Conservation (phyloP, 2,113 vertebrate genomes). For the Oryzias woworae region DNA sequence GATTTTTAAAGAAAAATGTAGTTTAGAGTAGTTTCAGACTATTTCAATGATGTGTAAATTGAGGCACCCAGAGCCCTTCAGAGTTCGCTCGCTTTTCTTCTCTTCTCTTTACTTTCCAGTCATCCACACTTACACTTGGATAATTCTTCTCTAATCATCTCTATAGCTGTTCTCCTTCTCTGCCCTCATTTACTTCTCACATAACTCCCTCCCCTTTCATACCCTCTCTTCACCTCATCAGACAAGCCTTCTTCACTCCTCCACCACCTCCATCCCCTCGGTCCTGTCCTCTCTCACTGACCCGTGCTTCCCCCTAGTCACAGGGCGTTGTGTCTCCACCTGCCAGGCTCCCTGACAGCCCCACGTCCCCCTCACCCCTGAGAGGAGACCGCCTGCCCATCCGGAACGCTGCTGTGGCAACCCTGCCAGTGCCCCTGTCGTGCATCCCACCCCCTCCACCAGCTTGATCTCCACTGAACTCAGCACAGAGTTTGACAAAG, state of each 20-base stretch:
- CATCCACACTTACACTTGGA: constrained; percentile 63
- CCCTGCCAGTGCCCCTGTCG: constrained; percentile 57
- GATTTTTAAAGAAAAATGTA: constrained; percentile 4
- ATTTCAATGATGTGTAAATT: constrained; percentile 18
- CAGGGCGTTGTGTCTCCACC: constrained; percentile 75
- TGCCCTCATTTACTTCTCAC: constrained; percentile 59
- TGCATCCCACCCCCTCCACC: constrained; percentile 26
- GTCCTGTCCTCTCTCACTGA: constrained; percentile 74
- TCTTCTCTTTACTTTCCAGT: constrained; percentile 25
- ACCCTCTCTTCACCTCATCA: constrained; percentile 69
- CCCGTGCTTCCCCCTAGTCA: constrained; percentile 72
- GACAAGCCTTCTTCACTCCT: constrained; percentile 66
- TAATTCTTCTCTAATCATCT: constrained; percentile 74
- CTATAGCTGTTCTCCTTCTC: constrained; percentile 42
- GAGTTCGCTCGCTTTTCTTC: constrained; percentile 14
- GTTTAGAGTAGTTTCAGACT: constrained; percentile 12
- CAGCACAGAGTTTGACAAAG: constrained; percentile 60
- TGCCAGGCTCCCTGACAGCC: constrained; percentile 76
- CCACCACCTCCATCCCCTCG: constrained; percentile 52
- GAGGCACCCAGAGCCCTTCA: constrained; percentile 9
- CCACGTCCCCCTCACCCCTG: constrained; percentile 54
- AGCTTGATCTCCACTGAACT: constrained; percentile 33
- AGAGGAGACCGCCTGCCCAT: constrained; percentile 76
- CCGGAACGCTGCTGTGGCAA: constrained; percentile 75
- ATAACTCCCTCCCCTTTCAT: constrained; percentile 27